phyloP scores from a whole-genome alignment of 1,140 invertebrate genomes.

The Scaptomyza graminum region DNA sequence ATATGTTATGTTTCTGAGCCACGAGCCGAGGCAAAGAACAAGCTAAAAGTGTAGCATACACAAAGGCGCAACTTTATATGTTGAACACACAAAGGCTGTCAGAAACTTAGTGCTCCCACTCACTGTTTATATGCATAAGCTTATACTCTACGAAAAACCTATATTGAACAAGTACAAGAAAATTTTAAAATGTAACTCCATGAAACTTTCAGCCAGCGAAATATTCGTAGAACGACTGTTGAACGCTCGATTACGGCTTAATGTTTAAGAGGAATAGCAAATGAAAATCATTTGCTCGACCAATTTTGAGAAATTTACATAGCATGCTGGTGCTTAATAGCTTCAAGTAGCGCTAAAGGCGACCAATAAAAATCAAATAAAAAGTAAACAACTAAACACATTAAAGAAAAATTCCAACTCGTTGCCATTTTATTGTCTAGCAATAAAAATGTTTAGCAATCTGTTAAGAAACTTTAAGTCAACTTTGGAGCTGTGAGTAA shows the following conservation, averaged over 20 bases:
- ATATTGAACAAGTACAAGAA: slow-evolving; percentile 12
- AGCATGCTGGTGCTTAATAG: slow-evolving; percentile 21
- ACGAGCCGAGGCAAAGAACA: neutral
- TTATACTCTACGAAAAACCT: neutral
- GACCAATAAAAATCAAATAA: slow-evolving; percentile 36
- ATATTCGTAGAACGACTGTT: neutral
- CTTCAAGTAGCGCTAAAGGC: slow-evolving; percentile 12
- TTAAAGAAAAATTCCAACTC: slow-evolving; percentile 28
- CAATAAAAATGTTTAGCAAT: slow-evolving; percentile 30
- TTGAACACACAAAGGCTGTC: slow-evolving; percentile 2
- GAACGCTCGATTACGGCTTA: slow-evolving; percentile 1
- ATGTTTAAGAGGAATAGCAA: slow-evolving; percentile 7
- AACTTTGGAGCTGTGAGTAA: slow-evolving; percentile 45
- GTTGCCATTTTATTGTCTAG: slow-evolving; percentile 28
- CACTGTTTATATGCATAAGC: neutral
- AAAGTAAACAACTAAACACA: slow-evolving; percentile 35
- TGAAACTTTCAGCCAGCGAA: neutral
- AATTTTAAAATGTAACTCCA: slow-evolving; percentile 2
- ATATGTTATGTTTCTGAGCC: slow-evolving; percentile 10
- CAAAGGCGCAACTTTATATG: slow-evolving; percentile 35
- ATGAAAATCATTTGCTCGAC: slow-evolving; percentile 25
- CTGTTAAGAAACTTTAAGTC: slow-evolving; percentile 26
- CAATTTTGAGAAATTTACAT: slow-evolving; percentile 14
- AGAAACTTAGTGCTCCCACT: slow-evolving; percentile 14
- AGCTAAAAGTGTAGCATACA: slow-evolving; percentile 22